A percentile compares a stretch with the other conserved stretches of the same genome.
Conservation (phyloP, 2,888 invertebrate species). For the Taenaris catops region DNA sequence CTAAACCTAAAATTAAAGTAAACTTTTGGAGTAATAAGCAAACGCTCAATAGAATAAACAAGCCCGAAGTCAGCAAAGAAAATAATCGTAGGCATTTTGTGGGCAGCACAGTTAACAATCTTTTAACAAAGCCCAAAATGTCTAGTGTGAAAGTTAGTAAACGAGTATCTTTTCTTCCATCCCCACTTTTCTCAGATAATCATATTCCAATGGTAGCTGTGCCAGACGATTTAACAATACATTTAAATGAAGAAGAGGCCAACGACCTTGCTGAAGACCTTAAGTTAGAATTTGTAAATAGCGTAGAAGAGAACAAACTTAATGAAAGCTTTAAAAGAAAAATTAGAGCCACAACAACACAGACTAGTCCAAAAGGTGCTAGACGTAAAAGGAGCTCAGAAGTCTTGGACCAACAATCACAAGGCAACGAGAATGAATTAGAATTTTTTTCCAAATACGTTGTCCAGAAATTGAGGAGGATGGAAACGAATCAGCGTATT, state of each 20-base stretch:
- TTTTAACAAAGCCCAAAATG: constrained; percentile 39
- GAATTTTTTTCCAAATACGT: constrained; percentile 73
- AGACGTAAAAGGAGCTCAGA: constrained; percentile 49
- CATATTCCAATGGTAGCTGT: constrained; percentile 73
- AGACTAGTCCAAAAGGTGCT: constrained; percentile 36
- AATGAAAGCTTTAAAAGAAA: constrained; percentile 39
- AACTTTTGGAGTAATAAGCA: constrained; percentile 70
- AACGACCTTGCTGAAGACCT: constrained; percentile 60
- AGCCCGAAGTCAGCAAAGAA: constrained; percentile 34
- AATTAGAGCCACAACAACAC: constrained; percentile 33
- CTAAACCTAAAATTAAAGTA: constrained; percentile 64
- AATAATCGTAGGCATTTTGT: constrained; percentile 55
- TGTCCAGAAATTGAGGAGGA: constrained; percentile 64
- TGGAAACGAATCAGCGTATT: constrained; percentile 73
- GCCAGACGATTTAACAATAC: constrained; percentile 72
- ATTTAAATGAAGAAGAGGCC: constrained; percentile 69
- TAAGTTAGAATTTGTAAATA: constrained; percentile 49
- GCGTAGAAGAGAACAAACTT: constrained; percentile 27
- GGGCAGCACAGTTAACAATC: constrained; percentile 32
- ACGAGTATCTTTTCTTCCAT: constrained; percentile 64
- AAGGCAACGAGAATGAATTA: constrained; percentile 59
- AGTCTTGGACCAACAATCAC: constrained; percentile 33
- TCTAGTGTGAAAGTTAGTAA: constrained; percentile 56
- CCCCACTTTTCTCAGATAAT: constrained; percentile 63
- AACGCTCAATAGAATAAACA: constrained; percentile 40